A percentile compares a stretch with the other conserved stretches of the same genome.
These are phyloP conservation scores for Drosophila hydei DNA, from an alignment of 1,140 invertebrate species.

Conservation along the genomic window DNA sequence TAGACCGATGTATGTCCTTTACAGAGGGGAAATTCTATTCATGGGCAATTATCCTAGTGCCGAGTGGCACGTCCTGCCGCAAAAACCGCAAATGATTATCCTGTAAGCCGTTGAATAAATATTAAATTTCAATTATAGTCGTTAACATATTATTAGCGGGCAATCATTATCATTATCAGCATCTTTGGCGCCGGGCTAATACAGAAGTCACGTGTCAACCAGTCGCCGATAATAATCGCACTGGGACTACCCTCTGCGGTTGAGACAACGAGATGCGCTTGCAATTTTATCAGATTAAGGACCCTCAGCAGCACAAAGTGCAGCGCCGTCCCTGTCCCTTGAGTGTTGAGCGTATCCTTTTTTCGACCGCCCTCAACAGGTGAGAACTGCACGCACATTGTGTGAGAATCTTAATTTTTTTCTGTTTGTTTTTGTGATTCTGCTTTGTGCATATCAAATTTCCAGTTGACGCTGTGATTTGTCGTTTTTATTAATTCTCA, in stretches of 20 bases:
- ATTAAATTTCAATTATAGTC: conserved; percentile 83
- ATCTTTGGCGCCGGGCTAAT: conserved; percentile 40
- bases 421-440: conserved; percentile 43
- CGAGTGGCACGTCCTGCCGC: conserved; percentile 40
- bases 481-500: conserved; percentile 72
- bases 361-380: conserved; percentile 57
- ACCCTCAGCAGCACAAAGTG: conserved; percentile 54
- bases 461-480: conserved; percentile 70
- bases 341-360: conserved; percentile 39
- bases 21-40: conserved; percentile 11
- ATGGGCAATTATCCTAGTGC: conserved; percentile 57
- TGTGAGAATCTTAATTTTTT: conserved; percentile 64
- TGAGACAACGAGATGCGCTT: conserved; percentile 62
- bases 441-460: conserved; percentile 58
- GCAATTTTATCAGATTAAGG: conserved; percentile 78
- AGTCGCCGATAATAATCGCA: conserved; percentile 72
- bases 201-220: conserved; percentile 69
- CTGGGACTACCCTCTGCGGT: conserved; percentile 25
- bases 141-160: conserved; percentile 76
- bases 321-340: conserved; percentile 16
- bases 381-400: conserved; percentile 55
- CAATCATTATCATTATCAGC: conserved; percentile 51
- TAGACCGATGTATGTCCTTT: neutral
- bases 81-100: conserved; percentile 77
- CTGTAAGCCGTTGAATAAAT: conserved; percentile 81